A percentile compares a stretch with the other conserved stretches of the same genome.
Evolutionary conservation across 1,140 invertebrate species (phyloP).

Genomic region (Chymomyza costata): DNA sequence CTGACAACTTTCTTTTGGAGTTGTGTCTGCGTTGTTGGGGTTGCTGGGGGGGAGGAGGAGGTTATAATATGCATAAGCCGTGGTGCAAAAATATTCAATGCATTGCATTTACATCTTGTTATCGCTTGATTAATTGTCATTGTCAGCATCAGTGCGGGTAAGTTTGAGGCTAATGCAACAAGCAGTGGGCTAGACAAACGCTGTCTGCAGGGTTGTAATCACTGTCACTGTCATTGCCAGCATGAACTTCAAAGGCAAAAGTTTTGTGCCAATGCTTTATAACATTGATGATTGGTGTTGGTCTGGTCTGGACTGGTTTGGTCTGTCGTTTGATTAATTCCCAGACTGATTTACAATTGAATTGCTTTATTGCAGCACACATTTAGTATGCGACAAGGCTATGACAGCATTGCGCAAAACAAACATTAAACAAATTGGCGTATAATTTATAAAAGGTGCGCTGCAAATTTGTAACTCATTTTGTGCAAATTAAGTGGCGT

Average conservation of each 20-base stretch:
- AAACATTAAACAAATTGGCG: slow-evolving; percentile 41
- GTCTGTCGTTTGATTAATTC: slow-evolving; percentile 51
- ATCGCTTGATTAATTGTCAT: slow-evolving; percentile 72
- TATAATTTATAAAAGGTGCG: slow-evolving; percentile 42
- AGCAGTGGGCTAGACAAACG: slow-evolving; percentile 2
- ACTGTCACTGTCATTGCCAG: slow-evolving; percentile 8
- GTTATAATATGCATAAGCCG: not conserved
- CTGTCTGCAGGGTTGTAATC: not conserved
- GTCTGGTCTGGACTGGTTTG: slow-evolving; percentile 34
- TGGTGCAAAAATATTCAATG: slow-evolving; percentile 57
- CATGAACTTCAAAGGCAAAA: slow-evolving; percentile 60
- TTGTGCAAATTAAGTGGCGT: slow-evolving; percentile 48
- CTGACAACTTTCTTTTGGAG: not conserved
- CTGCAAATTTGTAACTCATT: slow-evolving; percentile 60
- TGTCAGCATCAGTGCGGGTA: slow-evolving; percentile 39
- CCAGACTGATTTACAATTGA: slow-evolving; percentile 48
- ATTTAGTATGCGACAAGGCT: not conserved
- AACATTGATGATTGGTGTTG: slow-evolving; percentile 11
- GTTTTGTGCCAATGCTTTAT: slow-evolving; percentile 30
- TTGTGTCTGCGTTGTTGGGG: not conserved
- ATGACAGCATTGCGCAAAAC: slow-evolving; percentile 11
- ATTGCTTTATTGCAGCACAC: slow-evolving; percentile 26
- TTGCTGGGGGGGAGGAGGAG: not conserved
- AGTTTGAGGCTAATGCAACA: not conserved
- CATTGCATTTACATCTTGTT: slow-evolving; percentile 71